Base-by-base conservation (phyloP, 2,888 invertebrate species). In the Adela reaumurella region DNA sequence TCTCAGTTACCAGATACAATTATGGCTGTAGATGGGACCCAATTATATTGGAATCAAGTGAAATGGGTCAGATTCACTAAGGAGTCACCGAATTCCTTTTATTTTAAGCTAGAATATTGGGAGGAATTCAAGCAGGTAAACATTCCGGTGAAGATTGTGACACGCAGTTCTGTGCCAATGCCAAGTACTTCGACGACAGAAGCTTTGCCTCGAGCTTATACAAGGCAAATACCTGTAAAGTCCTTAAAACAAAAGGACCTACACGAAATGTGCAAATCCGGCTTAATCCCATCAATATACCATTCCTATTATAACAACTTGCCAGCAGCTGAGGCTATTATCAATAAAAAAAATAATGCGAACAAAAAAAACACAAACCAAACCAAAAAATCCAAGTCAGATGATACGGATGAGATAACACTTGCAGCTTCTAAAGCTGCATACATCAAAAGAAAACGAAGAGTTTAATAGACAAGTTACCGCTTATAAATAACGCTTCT, bases 61-160 rank as follows among this genome's bases (percentile, higher is more conserved):
- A 49, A 49, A 17, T 49, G 49, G 49, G 2, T 45, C 5, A 16
- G 49, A 17, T 46, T 49, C 46, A 42, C 29, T n/a, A 49, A 49
- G 42, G 41, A 29, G 8, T 16, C 35, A 2, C 49, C 46, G 17
- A 17, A 49, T 19, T 11, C 4, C 3, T 8, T 35, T 14, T 35
- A 14, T 11, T 35, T 35, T 35, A 35, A 35, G 35, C 3, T 35
- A 14, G 35, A 35, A 11, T 35, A 35, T 11, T 35, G 35, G 35
- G 35, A 35, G 14, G 35, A 35, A 35, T 35, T 35, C n/a, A 35
- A 35, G 14, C 3, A 35, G 3, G 35, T 35, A 4, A 35, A 35
- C 6, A 35, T 35, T 14, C 24, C 10, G 5, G 11, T 14, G 14
- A 35, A 35, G 14, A 35, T 14, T 14, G 14, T 11, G 3, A 35